Base-by-base conservation (phyloP, 2,113 vertebrate genomes). In the Benitochromis conjunctus region DNA sequence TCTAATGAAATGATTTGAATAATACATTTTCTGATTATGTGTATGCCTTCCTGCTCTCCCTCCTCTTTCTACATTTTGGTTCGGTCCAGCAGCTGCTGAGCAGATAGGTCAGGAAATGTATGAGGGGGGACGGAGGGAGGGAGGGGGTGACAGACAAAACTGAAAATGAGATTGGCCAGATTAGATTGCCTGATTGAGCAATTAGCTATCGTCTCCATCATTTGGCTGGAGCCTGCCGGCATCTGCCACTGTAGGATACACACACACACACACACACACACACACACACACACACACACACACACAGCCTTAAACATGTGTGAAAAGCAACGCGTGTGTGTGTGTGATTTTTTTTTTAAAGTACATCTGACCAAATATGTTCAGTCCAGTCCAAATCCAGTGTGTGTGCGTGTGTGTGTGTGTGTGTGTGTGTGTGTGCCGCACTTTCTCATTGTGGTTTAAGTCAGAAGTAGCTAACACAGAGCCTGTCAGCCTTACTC, bases 171-270 rank as follows among this genome's bases (percentile, higher is more conserved):
- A 94, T 92, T 88, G 94, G 90, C 89, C 82, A 92, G 94, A 95
- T 95, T 94, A 95, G 88, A 95, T 95, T 86, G 91, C 89, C 88
- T 95, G 94, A 94, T 95, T 95, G 92, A 91, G 91, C 94, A 94
- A 94, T 95, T 95, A 95, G 93, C 86, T 79, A 90, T 94, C 88
- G 74, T 92, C 94, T 92, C 88, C 88, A 89, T 94, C 93, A 92
- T 92, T 91, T 93, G 92, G 91, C 90, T 56, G 76, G 11, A 46
- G 78, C 85, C 85, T 81, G 79, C 78, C 81, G 41, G 89, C 95
- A 95, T 95, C 95, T 96, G 95, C 90, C 84, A 88, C 91, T 84
- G 85, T 90, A 83, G 85, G 86, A 46, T 62, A 86, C 82, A 83
- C 77, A 90, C 62, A 46, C 79, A 66, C 3, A 31, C 55, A 24